Evolutionary conservation across 2,888 invertebrate species (phyloP), one percentile per base, ranked within the genome.

Genomic region (Spodoptera littoralis): DNA sequence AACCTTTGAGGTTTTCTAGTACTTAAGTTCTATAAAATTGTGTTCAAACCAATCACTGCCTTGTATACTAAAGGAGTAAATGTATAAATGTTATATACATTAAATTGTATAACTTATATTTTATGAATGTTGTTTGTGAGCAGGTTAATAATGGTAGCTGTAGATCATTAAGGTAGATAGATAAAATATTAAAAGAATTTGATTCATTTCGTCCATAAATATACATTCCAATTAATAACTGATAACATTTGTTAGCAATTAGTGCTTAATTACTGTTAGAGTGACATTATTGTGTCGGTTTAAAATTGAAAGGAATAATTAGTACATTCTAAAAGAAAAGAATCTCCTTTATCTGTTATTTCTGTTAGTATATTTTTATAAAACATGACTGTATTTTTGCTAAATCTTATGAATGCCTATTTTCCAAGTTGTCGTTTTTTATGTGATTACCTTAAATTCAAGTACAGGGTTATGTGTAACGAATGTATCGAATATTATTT

Each of bases 11-110:
- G 36, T 36, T 36, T 36, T 36, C 27, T 36, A 36, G 36, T 36
- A 36, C 36, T 36, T 36, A 36, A 43, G 1, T 27, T 43, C 27
- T 41, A 18, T 4, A n/a, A 56, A 11, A 27, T 27, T 52, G 65
- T 70, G 60, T 70, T 70, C 56, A 70, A 27, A 44, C 18, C 4
- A 4, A 22, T 70, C 60, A 70, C 65, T 70, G 70, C 70, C 60
- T 60, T 53, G 36, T 2, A 36, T 13, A 22, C 13, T 2, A 24
- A 51, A 65, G 4, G 46, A 51, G 36, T 46, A 46, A 11, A 47
- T 42, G 9, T 55, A 41, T 22, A 11, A 12, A 5, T 47, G 22
- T 27, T 6, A 12, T 24, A 22, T 27, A 12, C 18, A 11, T 46
- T 11, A 46, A 48, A n/a, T 42, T 24, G 13, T 44, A 9, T 18